Conservation (phyloP, 2,797 vertebrate genomes). For the Hypotaenidia okinawae region DNA sequence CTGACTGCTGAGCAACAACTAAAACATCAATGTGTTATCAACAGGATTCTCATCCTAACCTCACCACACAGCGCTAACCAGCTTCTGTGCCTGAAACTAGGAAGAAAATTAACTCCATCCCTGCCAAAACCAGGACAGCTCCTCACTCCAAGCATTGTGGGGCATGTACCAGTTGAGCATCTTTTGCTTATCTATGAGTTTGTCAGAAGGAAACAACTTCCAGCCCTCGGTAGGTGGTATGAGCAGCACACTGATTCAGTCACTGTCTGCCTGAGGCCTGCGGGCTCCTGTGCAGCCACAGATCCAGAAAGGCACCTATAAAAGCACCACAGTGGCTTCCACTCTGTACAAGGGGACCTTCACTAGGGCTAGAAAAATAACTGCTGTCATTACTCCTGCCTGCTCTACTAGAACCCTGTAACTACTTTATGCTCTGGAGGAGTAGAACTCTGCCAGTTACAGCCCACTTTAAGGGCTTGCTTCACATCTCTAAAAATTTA, state of each 20-base stretch:
- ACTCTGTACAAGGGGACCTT: background rate
- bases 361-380: background rate
- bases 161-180: background rate
- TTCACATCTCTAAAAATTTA: background rate
- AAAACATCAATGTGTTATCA: no score
- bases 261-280: background rate
- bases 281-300: background rate
- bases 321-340: background rate
- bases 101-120: no score
- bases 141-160: background rate
- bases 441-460: background rate
- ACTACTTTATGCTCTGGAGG: background rate
- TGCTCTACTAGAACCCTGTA: background rate
- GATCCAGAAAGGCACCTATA: background rate
- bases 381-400: background rate
- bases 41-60: no score
- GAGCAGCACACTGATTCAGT: background rate
- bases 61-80: no score
- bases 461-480: background rate
- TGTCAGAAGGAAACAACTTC: background rate
- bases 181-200: background rate
- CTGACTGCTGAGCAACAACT: no score
- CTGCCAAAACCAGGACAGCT: background rate
- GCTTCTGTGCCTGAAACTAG: no score
- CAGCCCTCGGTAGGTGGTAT: fast-evolving